Conservation (phyloP, 2,888 invertebrate genomes). For the Tetropium fuscum region DNA sequence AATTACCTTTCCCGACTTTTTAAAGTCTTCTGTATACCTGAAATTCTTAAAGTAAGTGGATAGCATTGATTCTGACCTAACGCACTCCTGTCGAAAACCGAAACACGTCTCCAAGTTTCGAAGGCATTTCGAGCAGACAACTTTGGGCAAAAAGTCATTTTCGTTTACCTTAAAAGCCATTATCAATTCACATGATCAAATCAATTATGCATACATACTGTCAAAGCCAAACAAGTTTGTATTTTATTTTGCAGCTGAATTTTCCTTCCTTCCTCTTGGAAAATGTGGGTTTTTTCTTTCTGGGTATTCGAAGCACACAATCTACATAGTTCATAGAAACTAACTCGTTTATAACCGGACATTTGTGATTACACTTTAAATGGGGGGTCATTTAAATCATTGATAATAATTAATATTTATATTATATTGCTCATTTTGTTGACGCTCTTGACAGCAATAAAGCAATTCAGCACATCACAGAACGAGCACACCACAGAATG, state of each 20-base stretch:
- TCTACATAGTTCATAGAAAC: slow-evolving; percentile 78
- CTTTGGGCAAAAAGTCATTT: slow-evolving; percentile 77
- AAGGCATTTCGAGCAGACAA: slow-evolving; percentile 74
- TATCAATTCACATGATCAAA: slow-evolving; percentile 16
- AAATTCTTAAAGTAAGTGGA: slow-evolving; percentile 74
- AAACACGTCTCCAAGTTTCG: slow-evolving; percentile 73
- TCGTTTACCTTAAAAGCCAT: slow-evolving; percentile 70
- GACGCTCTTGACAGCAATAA: too few species aligned
- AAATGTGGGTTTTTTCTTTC: slow-evolving; percentile 75
- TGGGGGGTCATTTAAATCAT: slow-evolving; percentile 29
- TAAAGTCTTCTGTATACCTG: slow-evolving; percentile 72
- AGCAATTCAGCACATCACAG: too few species aligned
- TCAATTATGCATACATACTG: slow-evolving; percentile 64
- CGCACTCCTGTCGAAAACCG: slow-evolving; percentile 74
- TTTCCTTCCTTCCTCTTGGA: slow-evolving; percentile 74
- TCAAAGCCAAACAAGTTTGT: slow-evolving; percentile 73
- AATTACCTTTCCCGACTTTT: slow-evolving; percentile 74
- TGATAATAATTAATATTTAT: slow-evolving; percentile 34
- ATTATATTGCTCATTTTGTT: slow-evolving; percentile 29
- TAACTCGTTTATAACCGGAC: slow-evolving; percentile 78
- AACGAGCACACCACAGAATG: too few species aligned
- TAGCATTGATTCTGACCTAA: slow-evolving; percentile 75
- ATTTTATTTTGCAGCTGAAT: slow-evolving; percentile 76
- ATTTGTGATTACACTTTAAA: slow-evolving; percentile 59
- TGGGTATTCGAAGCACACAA: slow-evolving; percentile 77